These are phyloP conservation scores for Theodoxus fluviatilis DNA, from an alignment of 2,888 invertebrate species.

Conservation along the genomic window DNA sequence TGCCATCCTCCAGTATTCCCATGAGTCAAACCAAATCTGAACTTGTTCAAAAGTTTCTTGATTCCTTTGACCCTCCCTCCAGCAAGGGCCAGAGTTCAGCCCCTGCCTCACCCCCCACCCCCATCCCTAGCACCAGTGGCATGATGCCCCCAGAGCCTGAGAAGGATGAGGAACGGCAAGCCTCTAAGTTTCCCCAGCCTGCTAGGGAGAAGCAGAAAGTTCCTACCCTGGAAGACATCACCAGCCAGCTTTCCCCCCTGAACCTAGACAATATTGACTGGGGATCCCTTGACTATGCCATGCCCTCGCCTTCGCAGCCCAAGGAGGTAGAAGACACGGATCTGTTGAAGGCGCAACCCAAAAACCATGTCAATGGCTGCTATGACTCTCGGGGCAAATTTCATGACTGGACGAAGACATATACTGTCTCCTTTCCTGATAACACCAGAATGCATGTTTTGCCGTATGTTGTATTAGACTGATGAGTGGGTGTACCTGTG, in stretches of 20 bases:
- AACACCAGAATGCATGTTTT: slow-evolving; percentile 86
- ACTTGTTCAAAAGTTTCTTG: slow-evolving; percentile 65
- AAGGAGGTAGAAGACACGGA: slow-evolving; percentile 55
- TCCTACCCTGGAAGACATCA: slow-evolving; percentile 66
- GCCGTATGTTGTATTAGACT: no score
- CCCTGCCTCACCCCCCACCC: no score
- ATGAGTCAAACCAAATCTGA: slow-evolving; percentile 64
- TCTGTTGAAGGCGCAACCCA: slow-evolving; percentile 60
- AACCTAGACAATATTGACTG: slow-evolving; percentile 70
- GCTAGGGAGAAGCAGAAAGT: no score
- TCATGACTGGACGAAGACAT: slow-evolving; percentile 90
- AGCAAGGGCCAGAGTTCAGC: no score
- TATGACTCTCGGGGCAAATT: slow-evolving; percentile 71
- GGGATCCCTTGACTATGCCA: slow-evolving; percentile 69
- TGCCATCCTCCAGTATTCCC: slow-evolving; percentile 42
- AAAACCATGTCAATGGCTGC: slow-evolving; percentile 68
- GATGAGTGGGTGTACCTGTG: no score
- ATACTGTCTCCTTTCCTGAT: slow-evolving; percentile 77
- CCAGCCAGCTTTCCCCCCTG: slow-evolving; percentile 75
- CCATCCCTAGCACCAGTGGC: no score
- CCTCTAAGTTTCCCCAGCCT: no score
- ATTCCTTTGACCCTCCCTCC: slow-evolving; percentile 51
- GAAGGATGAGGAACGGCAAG: no score
- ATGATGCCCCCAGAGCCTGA: no score
- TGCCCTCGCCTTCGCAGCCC: slow-evolving; percentile 47